phyloP scores from a whole-genome alignment of 2,113 vertebrate species.

The Lynx canadensis region DNA sequence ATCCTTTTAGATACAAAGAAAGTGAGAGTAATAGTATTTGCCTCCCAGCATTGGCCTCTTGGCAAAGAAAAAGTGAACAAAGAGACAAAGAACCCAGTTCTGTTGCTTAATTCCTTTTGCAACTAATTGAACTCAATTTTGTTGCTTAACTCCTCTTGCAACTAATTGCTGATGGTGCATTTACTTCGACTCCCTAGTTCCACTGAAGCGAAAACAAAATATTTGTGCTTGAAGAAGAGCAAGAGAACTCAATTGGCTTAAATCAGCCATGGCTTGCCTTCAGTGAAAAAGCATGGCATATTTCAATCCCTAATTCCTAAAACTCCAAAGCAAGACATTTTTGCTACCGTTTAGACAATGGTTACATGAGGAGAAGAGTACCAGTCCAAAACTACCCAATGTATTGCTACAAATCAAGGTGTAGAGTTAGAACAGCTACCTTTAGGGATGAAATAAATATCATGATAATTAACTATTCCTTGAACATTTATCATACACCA shows the following conservation, averaged over 20 bases:
- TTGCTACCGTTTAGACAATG: not conserved
- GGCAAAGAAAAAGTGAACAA: not conserved
- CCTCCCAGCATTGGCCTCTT: not conserved
- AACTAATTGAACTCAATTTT: not conserved
- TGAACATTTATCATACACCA: not conserved
- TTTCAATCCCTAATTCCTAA: not conserved
- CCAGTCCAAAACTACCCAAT: not conserved
- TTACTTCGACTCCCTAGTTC: not conserved
- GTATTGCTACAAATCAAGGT: not conserved
- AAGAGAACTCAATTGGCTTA: conserved; percentile 18
- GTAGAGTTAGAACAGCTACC: not conserved
- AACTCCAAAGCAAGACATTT: not conserved
- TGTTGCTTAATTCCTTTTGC: not conserved
- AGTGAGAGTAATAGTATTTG: not conserved
- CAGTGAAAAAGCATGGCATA: not conserved
- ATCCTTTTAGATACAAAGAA: not conserved
- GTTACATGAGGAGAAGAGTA: not conserved
- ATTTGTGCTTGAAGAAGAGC: conserved; percentile 7
- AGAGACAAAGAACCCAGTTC: not conserved
- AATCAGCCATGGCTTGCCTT: not conserved
- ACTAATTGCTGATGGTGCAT: not conserved
- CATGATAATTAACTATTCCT: not conserved
- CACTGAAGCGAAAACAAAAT: not conserved
- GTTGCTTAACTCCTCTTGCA: not conserved
- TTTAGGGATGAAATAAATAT: not conserved